Conservation (phyloP, 92 coral and sea anemone species). For the Blastomussa wellsi region DNA sequence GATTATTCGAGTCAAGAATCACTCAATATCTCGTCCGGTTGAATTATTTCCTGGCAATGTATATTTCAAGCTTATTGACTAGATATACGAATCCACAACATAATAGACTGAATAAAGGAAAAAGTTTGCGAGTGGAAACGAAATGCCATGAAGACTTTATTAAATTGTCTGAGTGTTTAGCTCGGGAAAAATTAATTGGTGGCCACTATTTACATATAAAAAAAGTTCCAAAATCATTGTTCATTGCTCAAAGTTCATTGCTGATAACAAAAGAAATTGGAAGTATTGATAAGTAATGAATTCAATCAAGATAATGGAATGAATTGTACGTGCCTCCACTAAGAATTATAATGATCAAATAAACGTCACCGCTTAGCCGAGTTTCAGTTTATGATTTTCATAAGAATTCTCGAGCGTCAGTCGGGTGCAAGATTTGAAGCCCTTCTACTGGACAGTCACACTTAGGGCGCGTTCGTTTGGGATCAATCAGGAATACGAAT, state of each 20-base stretch:
- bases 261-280: neutral
- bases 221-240: too few species aligned
- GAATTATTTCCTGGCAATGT: neutral
- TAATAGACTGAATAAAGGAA: constrained; percentile 10
- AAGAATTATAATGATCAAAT: neutral
- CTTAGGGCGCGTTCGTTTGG: too few species aligned
- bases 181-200: too few species aligned
- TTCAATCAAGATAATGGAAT: neutral
- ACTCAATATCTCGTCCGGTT: neutral
- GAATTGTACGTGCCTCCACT: neutral
- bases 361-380: neutral
- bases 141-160: too few species aligned
- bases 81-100: neutral
- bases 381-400: neutral
- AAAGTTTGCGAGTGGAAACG: constrained; percentile 5
- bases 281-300: neutral
- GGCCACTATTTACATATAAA: too few species aligned
- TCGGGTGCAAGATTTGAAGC: neutral
- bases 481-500: too few species aligned
- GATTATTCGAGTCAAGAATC: neutral
- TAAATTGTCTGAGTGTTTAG: too few species aligned
- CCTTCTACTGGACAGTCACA: neutral
- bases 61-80: neutral
- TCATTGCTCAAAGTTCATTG: constrained; percentile 1
- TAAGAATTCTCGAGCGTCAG: neutral